These are phyloP conservation scores for Epinotia brunnichana DNA, from an alignment of 2,888 invertebrate species.

Conservation along the genomic window DNA sequence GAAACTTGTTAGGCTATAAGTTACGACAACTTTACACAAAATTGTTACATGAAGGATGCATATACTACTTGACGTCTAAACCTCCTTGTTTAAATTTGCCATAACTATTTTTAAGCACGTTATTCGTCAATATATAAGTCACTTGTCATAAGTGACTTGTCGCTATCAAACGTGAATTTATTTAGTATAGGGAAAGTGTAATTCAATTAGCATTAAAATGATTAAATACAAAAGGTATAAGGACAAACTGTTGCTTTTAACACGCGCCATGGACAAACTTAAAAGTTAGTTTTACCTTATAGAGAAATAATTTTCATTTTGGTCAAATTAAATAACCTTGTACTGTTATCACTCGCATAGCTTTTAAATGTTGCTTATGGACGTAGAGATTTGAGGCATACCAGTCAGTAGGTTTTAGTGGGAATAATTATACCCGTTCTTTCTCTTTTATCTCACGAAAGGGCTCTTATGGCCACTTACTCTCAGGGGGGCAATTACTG, in stretches of 20 bases:
- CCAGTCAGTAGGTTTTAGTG: not conserved
- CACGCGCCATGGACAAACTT: conserved; percentile 18
- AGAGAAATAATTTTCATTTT: not conserved
- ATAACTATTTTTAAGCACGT: not conserved
- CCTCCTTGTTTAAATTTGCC: conserved; percentile 9
- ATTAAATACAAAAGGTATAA: conserved; percentile 18
- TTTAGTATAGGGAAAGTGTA: conserved; percentile 14
- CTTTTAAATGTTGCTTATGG: not conserved
- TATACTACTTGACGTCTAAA: not conserved
- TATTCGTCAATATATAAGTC: conserved; percentile 23
- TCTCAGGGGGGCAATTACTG: conserved; percentile 9
- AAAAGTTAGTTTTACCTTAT: conserved; percentile 17
- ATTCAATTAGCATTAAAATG: conserved; percentile 12
- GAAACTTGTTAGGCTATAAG: too few species aligned
- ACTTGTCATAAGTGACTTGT: conserved; percentile 15
- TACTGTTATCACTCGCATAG: not conserved
- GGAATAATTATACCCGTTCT: not conserved
- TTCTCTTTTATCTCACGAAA: conserved; percentile 18
- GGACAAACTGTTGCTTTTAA: conserved; percentile 16
- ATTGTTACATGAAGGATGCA: too few species aligned
- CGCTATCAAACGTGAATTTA: conserved; percentile 15
- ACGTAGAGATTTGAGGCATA: not conserved
- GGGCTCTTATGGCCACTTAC: conserved; percentile 7
- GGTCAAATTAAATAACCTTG: not conserved
- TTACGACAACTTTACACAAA: too few species aligned